Conservation (phyloP, 2,113 vertebrate species). For the Mionectes macconnelli region DNA sequence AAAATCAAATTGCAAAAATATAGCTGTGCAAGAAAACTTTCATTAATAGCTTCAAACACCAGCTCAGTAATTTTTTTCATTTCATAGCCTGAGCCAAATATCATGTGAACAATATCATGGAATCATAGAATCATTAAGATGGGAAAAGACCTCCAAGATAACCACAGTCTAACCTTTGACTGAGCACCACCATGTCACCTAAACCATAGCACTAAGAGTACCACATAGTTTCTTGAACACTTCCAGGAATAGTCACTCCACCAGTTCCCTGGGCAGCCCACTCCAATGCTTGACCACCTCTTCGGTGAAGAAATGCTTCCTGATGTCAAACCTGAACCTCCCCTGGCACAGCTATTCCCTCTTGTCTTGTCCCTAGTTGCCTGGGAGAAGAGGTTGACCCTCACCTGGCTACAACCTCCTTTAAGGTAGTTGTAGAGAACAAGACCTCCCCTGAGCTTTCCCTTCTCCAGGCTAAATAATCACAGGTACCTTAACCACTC, state of each 20-base stretch:
- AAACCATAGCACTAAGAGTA: neutral
- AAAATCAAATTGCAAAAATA: neutral
- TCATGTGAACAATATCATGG: neutral
- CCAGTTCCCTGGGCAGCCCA: neutral
- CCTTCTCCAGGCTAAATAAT: neutral
- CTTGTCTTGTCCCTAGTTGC: accelerated
- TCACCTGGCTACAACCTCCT: neutral
- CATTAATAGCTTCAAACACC: neutral
- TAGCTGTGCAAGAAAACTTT: neutral
- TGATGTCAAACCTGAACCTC: too few species aligned
- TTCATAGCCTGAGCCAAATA: neutral
- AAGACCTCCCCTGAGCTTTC: neutral
- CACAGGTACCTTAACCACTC: neutral
- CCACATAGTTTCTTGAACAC: accelerated
- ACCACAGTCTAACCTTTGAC: neutral
- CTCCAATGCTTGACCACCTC: neutral
- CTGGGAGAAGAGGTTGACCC: neutral
- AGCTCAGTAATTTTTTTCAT: neutral
- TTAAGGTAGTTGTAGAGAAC: neutral
- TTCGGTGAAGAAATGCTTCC: neutral
- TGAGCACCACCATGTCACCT: neutral
- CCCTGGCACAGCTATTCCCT: neutral
- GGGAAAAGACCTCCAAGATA: neutral
- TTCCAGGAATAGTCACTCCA: neutral
- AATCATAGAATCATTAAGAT: neutral